Conservation (phyloP, 1,140 invertebrate genomes). For the Drosophila nigrodunni region DNA sequence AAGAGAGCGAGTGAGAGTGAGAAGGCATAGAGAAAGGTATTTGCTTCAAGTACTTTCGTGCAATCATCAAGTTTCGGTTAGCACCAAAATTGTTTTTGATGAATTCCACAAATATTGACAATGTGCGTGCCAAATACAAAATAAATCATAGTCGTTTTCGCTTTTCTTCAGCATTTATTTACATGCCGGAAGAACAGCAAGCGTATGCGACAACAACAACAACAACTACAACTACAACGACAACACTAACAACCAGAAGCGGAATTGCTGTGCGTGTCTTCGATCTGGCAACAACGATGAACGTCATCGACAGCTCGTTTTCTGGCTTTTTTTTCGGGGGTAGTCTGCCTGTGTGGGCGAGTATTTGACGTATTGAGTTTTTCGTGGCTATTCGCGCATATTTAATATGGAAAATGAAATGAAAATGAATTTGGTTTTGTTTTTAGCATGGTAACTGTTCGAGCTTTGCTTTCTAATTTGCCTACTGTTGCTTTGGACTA, state of each 20-base stretch:
- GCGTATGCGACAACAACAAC: slow-evolving; percentile 39
- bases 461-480: slow-evolving; percentile 39
- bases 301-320: slow-evolving; percentile 75
- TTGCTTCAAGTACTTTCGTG: slow-evolving; percentile 40
- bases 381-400: slow-evolving; percentile 35
- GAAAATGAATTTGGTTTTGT: slow-evolving; percentile 59
- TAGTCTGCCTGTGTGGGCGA: slow-evolving; percentile 18
- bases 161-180: slow-evolving; percentile 74
- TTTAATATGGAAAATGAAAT: slow-evolving; percentile 65
- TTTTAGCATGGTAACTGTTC: slow-evolving; percentile 63
- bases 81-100: slow-evolving; percentile 56
- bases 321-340: not conserved
- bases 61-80: slow-evolving; percentile 27
- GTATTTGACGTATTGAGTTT: slow-evolving; percentile 35
- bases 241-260: slow-evolving; percentile 14
- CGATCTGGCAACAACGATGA: slow-evolving; percentile 53
- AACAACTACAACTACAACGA: slow-evolving; percentile 9
- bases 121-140: slow-evolving; percentile 78
- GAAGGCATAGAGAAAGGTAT: not conserved
- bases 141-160: slow-evolving; percentile 77
- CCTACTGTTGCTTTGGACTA: not conserved
- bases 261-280: slow-evolving; percentile 46
- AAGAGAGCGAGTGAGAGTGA: not conserved
- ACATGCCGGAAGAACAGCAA: slow-evolving; percentile 77
- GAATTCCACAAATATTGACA: slow-evolving; percentile 82